These are phyloP conservation scores for Brachionus manjavacas DNA, from an alignment of 1,140 invertebrate species.

Conservation along the genomic window DNA sequence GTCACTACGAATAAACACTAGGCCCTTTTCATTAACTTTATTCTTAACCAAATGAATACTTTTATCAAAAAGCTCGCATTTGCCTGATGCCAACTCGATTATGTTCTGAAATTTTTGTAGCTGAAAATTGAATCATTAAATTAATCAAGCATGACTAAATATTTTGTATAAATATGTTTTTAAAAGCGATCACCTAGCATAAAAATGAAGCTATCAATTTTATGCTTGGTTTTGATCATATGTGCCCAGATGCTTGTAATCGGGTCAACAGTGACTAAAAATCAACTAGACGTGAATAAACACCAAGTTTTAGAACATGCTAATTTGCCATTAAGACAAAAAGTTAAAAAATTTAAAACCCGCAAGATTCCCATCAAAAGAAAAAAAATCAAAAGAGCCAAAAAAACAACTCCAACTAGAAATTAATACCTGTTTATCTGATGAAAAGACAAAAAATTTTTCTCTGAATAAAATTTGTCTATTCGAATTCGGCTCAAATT, in stretches of 20 bases:
- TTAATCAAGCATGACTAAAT: not conserved
- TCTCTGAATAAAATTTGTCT: conserved; percentile 62
- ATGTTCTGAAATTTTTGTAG: conserved; percentile 39
- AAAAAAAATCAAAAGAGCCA: not conserved
- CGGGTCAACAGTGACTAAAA: not conserved
- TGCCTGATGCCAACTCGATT: conserved; percentile 19
- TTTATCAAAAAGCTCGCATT: conserved; percentile 12
- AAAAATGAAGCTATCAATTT: not conserved
- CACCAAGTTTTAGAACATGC: not conserved
- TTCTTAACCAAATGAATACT: not conserved
- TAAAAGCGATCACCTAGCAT: not conserved
- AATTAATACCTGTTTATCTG: conserved; percentile 60
- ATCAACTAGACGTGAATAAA: not conserved
- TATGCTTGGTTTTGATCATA: not conserved
- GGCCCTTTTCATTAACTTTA: not conserved
- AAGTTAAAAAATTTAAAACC: not conserved
- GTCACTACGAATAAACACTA: not conserved
- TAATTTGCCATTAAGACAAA: not conserved
- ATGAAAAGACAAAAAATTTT: conserved; percentile 64
- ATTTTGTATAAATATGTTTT: not conserved
- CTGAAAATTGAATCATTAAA: not conserved
- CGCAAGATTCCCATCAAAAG: not conserved
- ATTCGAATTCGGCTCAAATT: conserved; percentile 59
- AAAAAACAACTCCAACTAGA: not conserved
- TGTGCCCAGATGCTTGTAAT: not conserved